phyloP scores from a whole-genome alignment of 2,113 vertebrate genomes.

The Baryphthengus martii region DNA sequence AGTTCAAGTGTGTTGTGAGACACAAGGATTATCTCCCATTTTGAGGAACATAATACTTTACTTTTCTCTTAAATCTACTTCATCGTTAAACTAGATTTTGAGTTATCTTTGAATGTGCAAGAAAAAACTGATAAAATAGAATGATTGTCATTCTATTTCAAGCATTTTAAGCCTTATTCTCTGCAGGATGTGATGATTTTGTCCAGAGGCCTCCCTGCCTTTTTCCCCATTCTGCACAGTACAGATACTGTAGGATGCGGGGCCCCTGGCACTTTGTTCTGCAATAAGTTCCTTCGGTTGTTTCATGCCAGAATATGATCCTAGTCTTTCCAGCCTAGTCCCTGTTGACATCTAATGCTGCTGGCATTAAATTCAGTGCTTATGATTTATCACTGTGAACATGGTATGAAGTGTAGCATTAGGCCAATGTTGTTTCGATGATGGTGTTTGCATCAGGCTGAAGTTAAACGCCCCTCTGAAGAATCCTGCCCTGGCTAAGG shows the following conservation, averaged over 20 bases:
- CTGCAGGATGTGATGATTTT: neutral
- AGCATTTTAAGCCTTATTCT: neutral
- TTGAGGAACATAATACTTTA: neutral
- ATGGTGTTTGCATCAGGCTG: neutral
- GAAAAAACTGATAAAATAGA: neutral
- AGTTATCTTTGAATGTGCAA: neutral
- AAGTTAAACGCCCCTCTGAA: neutral
- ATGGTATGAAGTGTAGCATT: neutral
- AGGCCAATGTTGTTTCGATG: neutral
- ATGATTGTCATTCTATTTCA: too few relatives aligned
- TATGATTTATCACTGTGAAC: neutral
- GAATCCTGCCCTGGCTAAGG: neutral
- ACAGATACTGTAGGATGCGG: neutral
- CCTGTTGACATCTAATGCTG: neutral
- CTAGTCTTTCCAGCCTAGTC: neutral
- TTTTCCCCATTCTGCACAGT: neutral
- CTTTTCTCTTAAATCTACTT: neutral
- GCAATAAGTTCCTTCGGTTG: neutral
- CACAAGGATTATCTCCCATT: neutral
- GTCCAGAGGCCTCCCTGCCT: accelerated
- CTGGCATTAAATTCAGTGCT: neutral
- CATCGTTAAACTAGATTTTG: neutral
- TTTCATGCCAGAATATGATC: neutral
- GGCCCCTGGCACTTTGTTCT: neutral
- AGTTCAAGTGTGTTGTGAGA: neutral